phyloP scores from a whole-genome alignment of 2,888 invertebrate genomes.

The Agrochola circellaris region DNA sequence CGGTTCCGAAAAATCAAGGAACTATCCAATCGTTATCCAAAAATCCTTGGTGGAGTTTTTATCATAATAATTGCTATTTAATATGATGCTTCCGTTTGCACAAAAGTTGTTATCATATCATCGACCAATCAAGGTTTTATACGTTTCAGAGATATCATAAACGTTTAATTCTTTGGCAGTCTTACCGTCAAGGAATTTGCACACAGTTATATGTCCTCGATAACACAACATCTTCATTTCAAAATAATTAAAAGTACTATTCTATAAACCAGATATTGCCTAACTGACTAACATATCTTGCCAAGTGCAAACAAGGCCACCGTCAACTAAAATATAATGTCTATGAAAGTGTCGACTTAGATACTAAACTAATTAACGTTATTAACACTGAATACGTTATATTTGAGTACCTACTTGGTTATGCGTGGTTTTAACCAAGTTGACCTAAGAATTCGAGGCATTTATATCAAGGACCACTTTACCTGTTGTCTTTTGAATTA shows the following conservation, averaged over 20 bases:
- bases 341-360: slow-evolving; percentile 46
- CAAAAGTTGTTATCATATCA: slow-evolving; percentile 23
- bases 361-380: slow-evolving; percentile 19
- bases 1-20: slow-evolving; percentile 32
- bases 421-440: not conserved
- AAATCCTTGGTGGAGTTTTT: no score
- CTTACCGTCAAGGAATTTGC: slow-evolving; percentile 6
- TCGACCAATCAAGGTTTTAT: slow-evolving; percentile 18
- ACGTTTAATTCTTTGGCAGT: slow-evolving; percentile 8
- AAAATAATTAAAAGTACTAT: slow-evolving; percentile 55
- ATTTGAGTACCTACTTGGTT: not conserved
- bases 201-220: slow-evolving; percentile 13
- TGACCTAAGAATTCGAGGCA: not conserved
- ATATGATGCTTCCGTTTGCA: slow-evolving; percentile 43
- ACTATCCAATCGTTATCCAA: slow-evolving; percentile 28
- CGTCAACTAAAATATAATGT: slow-evolving; percentile 29
- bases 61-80: slow-evolving; percentile 33
- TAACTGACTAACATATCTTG: slow-evolving; percentile 44
- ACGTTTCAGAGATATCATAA: slow-evolving; percentile 11
- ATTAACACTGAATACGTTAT: slow-evolving; percentile 19
- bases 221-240: slow-evolving; percentile 43
- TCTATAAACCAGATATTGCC: slow-evolving; percentile 43
- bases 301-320: slow-evolving; percentile 55
- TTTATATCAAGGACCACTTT: slow-evolving; percentile 1
- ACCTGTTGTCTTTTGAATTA: not conserved